Evolutionary conservation across 2,888 invertebrate species (phyloP).

Genomic region (Idaea aversata): DNA sequence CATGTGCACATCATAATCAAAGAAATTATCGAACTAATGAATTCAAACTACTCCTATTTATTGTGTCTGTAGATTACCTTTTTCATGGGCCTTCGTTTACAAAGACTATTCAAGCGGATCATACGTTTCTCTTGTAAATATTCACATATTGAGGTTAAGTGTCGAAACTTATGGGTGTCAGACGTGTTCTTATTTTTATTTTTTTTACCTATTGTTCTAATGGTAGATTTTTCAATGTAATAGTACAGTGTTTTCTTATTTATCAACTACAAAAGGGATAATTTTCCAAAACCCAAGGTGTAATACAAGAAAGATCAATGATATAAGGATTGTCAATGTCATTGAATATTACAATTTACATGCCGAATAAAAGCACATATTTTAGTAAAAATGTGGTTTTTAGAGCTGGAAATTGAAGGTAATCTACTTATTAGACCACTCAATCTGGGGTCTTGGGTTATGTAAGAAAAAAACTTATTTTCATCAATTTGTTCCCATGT

Average conservation of each 20-base stretch:
- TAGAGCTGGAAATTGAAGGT: background rate
- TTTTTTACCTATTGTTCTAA: conserved; percentile 2
- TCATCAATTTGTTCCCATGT: conserved; percentile 21
- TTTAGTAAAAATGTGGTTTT: conserved; percentile 2
- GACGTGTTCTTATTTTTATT: conserved; percentile 36
- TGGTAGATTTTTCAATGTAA: conserved; percentile 9
- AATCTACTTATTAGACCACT: background rate
- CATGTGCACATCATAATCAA: conserved; percentile 60
- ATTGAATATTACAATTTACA: conserved; percentile 32
- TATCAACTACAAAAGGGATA: background rate
- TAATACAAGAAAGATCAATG: conserved; percentile 44
- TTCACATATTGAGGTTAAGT: conserved; percentile 74
- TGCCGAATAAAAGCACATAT: conserved; percentile 4
- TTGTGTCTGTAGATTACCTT: conserved; percentile 7
- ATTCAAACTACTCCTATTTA: conserved; percentile 12
- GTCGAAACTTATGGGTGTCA: conserved; percentile 57
- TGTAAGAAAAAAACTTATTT: conserved; percentile 33
- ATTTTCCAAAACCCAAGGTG: background rate
- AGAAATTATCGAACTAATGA: conserved; percentile 19
- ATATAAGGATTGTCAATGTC: conserved; percentile 62
- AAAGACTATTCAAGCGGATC: conserved; percentile 24
- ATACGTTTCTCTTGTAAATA: conserved; percentile 51
- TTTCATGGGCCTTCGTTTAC: conserved; percentile 6
- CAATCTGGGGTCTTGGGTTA: conserved; percentile 11
- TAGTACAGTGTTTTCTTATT: background rate